Evolutionary conservation across 2,888 invertebrate species (phyloP), one percentile per base, ranked within the genome.

Genomic region (Linnaemya vulpina): DNA sequence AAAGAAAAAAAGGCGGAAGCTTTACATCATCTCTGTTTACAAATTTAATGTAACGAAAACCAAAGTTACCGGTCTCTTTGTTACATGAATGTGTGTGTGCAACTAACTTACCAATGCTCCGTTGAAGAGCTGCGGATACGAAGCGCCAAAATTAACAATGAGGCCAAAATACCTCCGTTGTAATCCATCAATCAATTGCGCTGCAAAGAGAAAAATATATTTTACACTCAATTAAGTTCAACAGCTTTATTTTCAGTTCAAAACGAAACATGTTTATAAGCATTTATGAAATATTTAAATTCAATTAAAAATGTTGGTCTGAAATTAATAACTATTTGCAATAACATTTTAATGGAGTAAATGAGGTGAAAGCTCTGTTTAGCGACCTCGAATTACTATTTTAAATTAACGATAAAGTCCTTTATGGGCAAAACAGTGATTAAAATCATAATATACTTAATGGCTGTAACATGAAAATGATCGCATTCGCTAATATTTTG

Each of bases 21-120:
- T 73, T 40, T 68, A 43, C 74, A 51, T 74, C 75, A 46, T 46
- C 46, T 81, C 81, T 81, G 81, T 81, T 81, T 81, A 75, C 81
- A 81, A 73, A 82, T 63, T 20, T 49, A 70, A 46, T 63, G 25
- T n/a, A 74, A 58, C 40, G 80, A 74, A 51, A 17, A 2, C 15
- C n/a, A 15, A 1, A 70, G 17, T 75, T 63, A 63, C 82, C 82
- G 76, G 82, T 71, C 62, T 75, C 62, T 70, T 55, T 20, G 3
- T 17, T 38, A 11, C 0, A 17, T 40, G 55, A n/a, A 10, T 2
- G 0, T 38, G 30, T 22, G 13, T 55, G 13, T 35, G 58, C 58
- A 38, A 35, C 46, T 5, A 17, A 71, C 62, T 79, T 35, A 17
- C 60, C 60, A 25, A 10, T 38, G 0, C 49, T n/a, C 62, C 43